Conservation (phyloP, 2,888 invertebrate species). For the Scaptomyza tumidula region DNA sequence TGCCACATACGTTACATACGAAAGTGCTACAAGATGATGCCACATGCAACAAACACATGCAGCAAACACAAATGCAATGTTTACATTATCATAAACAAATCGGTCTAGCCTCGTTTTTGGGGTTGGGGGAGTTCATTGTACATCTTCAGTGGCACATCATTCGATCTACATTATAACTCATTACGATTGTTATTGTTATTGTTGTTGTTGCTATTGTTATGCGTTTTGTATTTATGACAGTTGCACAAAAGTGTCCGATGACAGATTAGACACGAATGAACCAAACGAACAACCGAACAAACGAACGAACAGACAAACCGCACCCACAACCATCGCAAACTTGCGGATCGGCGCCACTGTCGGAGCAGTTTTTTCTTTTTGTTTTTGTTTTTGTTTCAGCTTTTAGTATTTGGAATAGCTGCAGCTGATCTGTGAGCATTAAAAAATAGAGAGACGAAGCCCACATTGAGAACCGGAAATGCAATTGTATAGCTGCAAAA, state of each 20-base stretch:
- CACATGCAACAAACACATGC: conserved; percentile 1
- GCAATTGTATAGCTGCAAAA: conserved; percentile 64
- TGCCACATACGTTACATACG: conserved; percentile 1
- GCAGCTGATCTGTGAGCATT: conserved; percentile 22
- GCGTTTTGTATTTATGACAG: conserved; percentile 43
- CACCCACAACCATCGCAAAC: conserved; percentile 37
- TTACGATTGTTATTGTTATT: background rate
- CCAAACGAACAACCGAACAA: background rate
- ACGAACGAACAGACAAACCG: conserved; percentile 8
- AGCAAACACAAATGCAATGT: conserved; percentile 9
- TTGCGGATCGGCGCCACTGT: conserved; percentile 45
- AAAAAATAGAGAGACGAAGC: conserved; percentile 53
- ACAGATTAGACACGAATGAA: conserved; percentile 64
- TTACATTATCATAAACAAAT: conserved; percentile 16
- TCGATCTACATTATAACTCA: background rate
- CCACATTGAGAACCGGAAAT: conserved; percentile 77
- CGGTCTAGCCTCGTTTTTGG: background rate
- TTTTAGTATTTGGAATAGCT: conserved; percentile 17
- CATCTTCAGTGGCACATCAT: conserved; percentile 30
- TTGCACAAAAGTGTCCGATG: conserved; percentile 66
- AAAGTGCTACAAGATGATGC: conserved; percentile 14
- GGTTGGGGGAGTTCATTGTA: conserved; percentile 7
- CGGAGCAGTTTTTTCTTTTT: conserved; percentile 1
- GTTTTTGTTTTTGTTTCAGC: background rate
- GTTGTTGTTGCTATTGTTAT: conserved; percentile 7